These are phyloP conservation scores for Asarcornis scutulata DNA, from an alignment of 2,113 vertebrate species.

Conservation along the genomic window DNA sequence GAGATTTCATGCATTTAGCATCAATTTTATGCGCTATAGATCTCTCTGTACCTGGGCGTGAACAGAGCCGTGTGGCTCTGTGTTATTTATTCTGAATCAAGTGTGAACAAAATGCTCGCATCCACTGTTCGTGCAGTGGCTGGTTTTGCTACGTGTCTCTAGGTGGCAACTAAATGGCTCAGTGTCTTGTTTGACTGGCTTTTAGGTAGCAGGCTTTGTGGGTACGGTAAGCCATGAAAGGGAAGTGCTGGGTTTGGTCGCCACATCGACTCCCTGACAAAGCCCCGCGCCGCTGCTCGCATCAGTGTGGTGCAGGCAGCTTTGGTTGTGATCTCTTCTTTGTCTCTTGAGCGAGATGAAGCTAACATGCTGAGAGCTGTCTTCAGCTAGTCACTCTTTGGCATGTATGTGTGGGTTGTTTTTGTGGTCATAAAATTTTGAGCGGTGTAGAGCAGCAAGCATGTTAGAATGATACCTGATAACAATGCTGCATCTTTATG, in stretches of 20 bases:
- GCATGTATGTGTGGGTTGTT: conserved; percentile 61
- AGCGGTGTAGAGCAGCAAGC: conserved; percentile 57
- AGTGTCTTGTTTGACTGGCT: conserved; percentile 52
- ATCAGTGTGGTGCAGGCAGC: conserved; percentile 44
- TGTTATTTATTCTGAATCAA: conserved; percentile 55
- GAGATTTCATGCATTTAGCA: conserved; percentile 41
- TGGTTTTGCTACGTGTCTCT: conserved; percentile 30
- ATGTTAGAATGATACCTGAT: conserved; percentile 70
- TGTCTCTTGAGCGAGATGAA: conserved; percentile 63
- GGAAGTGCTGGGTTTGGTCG: neutral
- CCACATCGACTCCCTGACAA: conserved; percentile 36
- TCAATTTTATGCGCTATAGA: conserved; percentile 38
- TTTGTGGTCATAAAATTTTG: conserved; percentile 70
- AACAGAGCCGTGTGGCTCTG: neutral
- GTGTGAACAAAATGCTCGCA: conserved; percentile 48
- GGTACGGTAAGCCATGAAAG: neutral
- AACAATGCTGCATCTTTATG: conserved; percentile 67
- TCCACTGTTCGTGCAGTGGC: conserved; percentile 11
- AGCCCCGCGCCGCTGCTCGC: conserved; percentile 16
- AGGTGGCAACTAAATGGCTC: conserved; percentile 31
- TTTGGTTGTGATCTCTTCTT: conserved; percentile 69
- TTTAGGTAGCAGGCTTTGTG: conserved; percentile 49
- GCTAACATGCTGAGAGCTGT: conserved; percentile 70
- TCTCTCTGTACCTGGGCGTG: neutral
- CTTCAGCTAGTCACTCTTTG: conserved; percentile 59